A percentile compares a stretch with the other conserved stretches of the same genome.
Evolutionary conservation across 2,797 vertebrate genomes (phyloP).

Genomic region (Carapus acus): DNA sequence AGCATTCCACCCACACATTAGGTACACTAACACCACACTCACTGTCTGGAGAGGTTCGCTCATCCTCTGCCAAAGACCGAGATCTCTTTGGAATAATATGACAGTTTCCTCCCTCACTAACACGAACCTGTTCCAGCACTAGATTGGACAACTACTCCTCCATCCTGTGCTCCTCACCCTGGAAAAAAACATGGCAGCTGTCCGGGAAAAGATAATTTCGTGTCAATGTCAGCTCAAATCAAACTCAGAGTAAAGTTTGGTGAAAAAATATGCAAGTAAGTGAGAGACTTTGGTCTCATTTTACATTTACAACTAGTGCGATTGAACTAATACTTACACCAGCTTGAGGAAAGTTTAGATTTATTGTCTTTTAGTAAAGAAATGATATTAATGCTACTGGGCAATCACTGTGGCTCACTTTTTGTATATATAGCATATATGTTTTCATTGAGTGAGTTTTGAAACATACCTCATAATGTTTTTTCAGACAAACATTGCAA

Average conservation of each 20-base stretch:
- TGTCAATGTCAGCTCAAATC: not conserved
- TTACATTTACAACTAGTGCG: not conserved
- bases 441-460: no score
- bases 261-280: not conserved
- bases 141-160: not conserved
- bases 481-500: no score
- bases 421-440: no score
- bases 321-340: not conserved
- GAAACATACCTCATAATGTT: no score
- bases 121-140: not conserved
- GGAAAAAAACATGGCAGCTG: not conserved
- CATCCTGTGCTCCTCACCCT: not conserved
- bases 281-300: not conserved
- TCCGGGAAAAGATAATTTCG: not conserved
- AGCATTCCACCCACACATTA: not conserved
- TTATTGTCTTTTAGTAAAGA: no score
- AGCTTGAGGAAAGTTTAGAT: not conserved
- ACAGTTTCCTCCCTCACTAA: constrained; percentile 1
- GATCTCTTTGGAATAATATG: not conserved
- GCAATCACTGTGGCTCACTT: no score
- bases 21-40: not conserved
- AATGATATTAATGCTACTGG: no score
- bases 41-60: not conserved
- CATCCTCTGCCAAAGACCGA: not conserved
- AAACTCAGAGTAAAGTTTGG: not conserved